Conservation (phyloP, 1,140 invertebrate genomes). For the Musca vetustissima region DNA sequence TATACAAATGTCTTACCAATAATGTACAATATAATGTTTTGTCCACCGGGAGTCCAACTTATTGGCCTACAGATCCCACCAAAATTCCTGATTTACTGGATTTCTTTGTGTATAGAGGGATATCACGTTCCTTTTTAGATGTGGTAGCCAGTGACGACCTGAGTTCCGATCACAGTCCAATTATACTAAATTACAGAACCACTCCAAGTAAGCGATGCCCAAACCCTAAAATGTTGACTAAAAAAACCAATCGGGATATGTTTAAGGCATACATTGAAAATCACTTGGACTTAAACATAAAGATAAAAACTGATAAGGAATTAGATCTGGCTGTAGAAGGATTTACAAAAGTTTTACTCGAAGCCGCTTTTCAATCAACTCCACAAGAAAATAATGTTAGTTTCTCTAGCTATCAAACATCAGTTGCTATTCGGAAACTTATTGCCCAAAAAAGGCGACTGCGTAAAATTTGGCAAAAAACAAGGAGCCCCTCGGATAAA, state of each 20-base stretch:
- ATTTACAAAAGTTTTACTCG: background rate
- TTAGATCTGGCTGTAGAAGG: background rate
- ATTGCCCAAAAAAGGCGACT: background rate
- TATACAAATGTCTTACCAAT: background rate
- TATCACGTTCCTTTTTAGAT: background rate
- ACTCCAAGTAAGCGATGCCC: background rate
- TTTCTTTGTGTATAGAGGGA: background rate
- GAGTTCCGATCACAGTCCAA: background rate
- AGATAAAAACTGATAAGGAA: background rate
- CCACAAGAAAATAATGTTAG: background rate
- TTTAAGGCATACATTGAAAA: background rate
- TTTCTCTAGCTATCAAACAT: background rate
- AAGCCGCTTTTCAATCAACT: background rate
- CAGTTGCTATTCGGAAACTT: background rate
- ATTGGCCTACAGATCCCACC: constrained; percentile 17
- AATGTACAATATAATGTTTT: constrained; percentile 1
- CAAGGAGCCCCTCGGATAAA: background rate
- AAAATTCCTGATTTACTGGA: constrained; percentile 20
- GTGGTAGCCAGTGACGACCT: background rate
- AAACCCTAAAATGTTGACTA: background rate
- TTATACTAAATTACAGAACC: background rate
- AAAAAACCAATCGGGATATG: background rate
- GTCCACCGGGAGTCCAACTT: constrained; percentile 18
- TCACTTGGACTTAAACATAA: background rate
- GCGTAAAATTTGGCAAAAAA: background rate